Base-by-base conservation (phyloP, 2,888 invertebrate genomes). In the Caenorhabditis imperialis region DNA sequence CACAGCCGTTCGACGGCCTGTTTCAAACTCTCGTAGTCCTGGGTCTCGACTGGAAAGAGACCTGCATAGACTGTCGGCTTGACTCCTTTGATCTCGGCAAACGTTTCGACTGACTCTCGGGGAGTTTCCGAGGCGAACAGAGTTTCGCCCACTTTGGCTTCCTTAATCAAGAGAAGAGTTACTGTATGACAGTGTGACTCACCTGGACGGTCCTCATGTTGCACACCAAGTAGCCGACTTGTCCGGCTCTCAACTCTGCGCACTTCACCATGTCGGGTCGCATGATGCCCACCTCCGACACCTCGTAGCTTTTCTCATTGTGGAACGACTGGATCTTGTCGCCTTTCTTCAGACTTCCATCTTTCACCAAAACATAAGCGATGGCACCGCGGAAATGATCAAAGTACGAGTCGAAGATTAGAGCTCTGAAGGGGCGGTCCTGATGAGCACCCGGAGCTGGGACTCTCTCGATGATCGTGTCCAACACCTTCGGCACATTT, bases 361-460 rank as follows among this genome's bases (percentile, higher is more conserved):
- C 93, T 77, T 92, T 91, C 38, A 96, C 91, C 88, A 93, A 93
- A 23, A 93, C 91, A 25, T 94, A 90, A 81, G 93, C 92, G 61
- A 95, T 89, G 0, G 93, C 92, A 0, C 95, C 95, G 37, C 93
- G 92, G 87, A 93, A 95, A 79, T 92, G 92, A 88, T 97, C 94
- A 89, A 93, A 96, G 93, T 94, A 95, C 62, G 94, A 94, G 88
- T 98, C 98, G 89, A 96, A 96, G 63, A 96, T 90, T 44, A 97
- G 90, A 0, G 94, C 94, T 88, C 92, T 77, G 53, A 18, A 92
- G 27, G 92, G 90, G 0, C 90, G 91, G 2, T 83, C 51, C 10
- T 62, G 33, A 42, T 87, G 81, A 23, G 86, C 88, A 3, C 38
- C 71, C 3, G 90, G 90, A 3, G 90, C 51, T 6, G 85, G 85